Evolutionary conservation across 2,797 vertebrate genomes (phyloP), one percentile per base, ranked within the genome.

Genomic region (Sus cebifrons): DNA sequence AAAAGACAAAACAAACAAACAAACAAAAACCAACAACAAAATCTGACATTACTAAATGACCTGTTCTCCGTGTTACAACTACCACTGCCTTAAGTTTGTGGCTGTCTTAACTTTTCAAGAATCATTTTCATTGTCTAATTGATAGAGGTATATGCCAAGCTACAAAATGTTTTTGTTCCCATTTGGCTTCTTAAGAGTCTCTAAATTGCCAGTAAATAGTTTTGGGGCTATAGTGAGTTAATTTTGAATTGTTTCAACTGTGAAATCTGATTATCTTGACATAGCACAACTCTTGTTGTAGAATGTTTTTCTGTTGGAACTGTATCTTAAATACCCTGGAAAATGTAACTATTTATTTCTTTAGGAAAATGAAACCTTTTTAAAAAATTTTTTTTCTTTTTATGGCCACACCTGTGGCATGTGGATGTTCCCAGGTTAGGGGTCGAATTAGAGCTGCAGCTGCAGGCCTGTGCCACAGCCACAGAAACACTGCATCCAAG

Each of bases 221-320:
- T 91, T 68, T 93, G 64, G 49, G 21, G 21, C 36, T 27, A n/a
- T 23, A 62, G 12, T 58, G 15, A 90, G 52, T 71, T 97, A 68
- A 79, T 95, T 91, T 36, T 92, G 32, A 96, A 75, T 96, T 84
- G 58, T 23, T 58, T 92, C n/a, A 81, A 81, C n/a, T 77, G 20
- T 90, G 84, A 97, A 96, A 87, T 83, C 75, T 87, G 60, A 71
- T 67, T 94, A 56, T 86, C 44, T 86, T 93, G 44, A 86, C 36
- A 32, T 32, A 92, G 64, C 49, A 85, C 23, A 93, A 93, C 16
- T 77, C 44, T 77, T 27, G 62, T 65, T 92, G 44, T 12, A 75
- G 82, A 89, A 44, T 91, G 9, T 77, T 83, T 77, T 94, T 82
- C 56, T 75, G 17, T 73, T 96, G 25, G n/a, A 82, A 94, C 3